Conservation (phyloP, 2,888 invertebrate species). For the Andricus curvator region DNA sequence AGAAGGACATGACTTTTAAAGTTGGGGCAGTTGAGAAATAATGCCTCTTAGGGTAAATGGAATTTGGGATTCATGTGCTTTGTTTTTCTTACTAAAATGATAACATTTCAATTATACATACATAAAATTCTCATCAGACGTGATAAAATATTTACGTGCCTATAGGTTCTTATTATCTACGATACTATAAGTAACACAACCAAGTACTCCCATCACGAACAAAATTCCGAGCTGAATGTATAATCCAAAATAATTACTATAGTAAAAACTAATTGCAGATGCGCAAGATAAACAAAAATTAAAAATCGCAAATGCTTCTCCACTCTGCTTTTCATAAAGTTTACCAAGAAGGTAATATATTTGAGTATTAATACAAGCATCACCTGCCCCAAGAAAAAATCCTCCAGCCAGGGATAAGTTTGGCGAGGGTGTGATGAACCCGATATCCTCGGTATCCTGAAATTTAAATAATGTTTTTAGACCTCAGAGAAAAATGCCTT, state of each 20-base stretch:
- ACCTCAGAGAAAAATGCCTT: neutral
- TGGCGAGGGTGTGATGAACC: conserved; percentile 80
- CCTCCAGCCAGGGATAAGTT: conserved; percentile 92
- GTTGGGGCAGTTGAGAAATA: no score
- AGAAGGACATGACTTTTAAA: no score
- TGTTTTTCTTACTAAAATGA: no score
- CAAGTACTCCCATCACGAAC: conserved; percentile 84
- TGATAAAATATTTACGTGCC: conserved; percentile 46
- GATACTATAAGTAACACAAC: conserved; percentile 87
- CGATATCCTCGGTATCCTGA: conserved; percentile 79
- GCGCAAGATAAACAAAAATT: conserved; percentile 94
- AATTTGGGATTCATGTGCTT: no score
- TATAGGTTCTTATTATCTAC: conserved; percentile 82
- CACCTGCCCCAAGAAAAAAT: conserved; percentile 95
- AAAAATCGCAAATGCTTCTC: conserved; percentile 97
- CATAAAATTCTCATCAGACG: no score
- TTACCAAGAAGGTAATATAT: conserved; percentile 95
- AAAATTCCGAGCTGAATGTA: conserved; percentile 87
- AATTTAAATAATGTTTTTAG: conserved; percentile 48
- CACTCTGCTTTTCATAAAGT: conserved; percentile 92
- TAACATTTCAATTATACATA: no score
- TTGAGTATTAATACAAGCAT: conserved; percentile 98
- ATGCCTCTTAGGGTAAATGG: no score
- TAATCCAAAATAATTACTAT: conserved; percentile 86
- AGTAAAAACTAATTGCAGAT: conserved; percentile 91